Conservation (phyloP, 2,797 vertebrate genomes). For the Petrocephalus sullivani region DNA sequence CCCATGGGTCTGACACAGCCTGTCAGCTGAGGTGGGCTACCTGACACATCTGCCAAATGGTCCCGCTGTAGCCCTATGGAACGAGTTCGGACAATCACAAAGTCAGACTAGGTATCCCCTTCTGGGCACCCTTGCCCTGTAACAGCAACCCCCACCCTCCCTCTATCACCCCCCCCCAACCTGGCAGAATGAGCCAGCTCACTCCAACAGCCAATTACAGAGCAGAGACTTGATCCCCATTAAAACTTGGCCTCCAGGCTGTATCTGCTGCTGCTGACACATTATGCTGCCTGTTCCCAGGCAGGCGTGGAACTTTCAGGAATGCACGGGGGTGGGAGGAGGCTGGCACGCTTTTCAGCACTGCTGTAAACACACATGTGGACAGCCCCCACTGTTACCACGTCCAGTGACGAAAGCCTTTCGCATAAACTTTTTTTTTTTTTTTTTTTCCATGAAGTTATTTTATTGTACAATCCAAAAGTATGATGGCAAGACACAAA, state of each 20-base stretch:
- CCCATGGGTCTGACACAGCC: background rate
- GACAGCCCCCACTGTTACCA: background rate
- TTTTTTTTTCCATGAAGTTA: no score
- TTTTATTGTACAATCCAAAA: no score
- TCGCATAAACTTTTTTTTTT: background rate
- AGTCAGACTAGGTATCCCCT: background rate
- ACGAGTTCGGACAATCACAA: background rate
- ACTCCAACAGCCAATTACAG: constrained; percentile 5
- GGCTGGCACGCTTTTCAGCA: background rate
- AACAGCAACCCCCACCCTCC: background rate
- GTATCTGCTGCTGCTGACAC: background rate
- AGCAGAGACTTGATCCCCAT: constrained; percentile 14
- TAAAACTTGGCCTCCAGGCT: background rate
- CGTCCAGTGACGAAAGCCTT: background rate
- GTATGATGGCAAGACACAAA: no score
- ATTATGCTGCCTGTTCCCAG: constrained; percentile 10
- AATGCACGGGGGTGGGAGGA: constrained; percentile 13
- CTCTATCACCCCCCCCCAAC: background rate
- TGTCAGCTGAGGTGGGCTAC: background rate
- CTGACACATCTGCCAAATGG: background rate
- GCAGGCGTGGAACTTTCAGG: background rate
- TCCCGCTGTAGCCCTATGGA: background rate
- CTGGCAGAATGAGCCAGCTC: background rate
- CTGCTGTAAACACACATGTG: background rate
- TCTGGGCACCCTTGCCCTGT: background rate